Evolutionary conservation across 2,888 invertebrate species (phyloP).

Genomic region (Entomobrya proxima): DNA sequence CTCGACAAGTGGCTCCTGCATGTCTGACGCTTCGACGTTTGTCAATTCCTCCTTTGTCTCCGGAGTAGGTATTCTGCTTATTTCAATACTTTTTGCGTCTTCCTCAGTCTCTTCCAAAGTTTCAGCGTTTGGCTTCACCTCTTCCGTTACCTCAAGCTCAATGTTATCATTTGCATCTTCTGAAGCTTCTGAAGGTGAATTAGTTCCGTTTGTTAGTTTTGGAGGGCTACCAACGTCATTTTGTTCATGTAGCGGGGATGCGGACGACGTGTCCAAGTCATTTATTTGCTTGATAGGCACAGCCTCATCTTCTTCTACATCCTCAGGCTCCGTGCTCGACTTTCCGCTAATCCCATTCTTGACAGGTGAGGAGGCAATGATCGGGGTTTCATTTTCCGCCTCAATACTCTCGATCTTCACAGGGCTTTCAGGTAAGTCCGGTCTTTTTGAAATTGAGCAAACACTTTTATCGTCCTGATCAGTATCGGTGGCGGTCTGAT

Average conservation of each 20-base stretch:
- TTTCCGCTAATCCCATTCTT: slow-evolving; percentile 74
- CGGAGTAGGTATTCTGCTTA: background rate
- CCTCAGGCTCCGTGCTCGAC: slow-evolving; percentile 70
- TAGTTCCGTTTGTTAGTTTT: slow-evolving; percentile 65
- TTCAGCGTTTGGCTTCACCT: slow-evolving; percentile 54
- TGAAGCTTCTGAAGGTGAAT: slow-evolving; percentile 66
- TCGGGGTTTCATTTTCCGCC: slow-evolving; percentile 38
- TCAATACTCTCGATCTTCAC: slow-evolving; percentile 51
- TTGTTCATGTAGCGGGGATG: slow-evolving; percentile 38
- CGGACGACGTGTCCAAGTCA: background rate
- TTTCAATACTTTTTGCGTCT: slow-evolving; percentile 39
- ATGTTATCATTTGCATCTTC: slow-evolving; percentile 64
- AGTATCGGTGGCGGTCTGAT: slow-evolving; percentile 43
- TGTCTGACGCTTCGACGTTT: background rate
- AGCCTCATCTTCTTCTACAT: slow-evolving; percentile 41
- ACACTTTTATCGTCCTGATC: slow-evolving; percentile 68
- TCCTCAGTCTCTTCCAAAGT: slow-evolving; percentile 57
- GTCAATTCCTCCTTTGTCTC: background rate
- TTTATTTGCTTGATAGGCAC: background rate
- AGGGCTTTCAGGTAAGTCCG: slow-evolving; percentile 62
- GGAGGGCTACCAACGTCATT: slow-evolving; percentile 34
- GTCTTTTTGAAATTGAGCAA: slow-evolving; percentile 73
- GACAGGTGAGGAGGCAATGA: slow-evolving; percentile 62
- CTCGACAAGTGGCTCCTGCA: slow-evolving; percentile 15
- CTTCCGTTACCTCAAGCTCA: slow-evolving; percentile 69